Conservation (phyloP, 2,797 vertebrate species). For the Manis pentadactyla region DNA sequence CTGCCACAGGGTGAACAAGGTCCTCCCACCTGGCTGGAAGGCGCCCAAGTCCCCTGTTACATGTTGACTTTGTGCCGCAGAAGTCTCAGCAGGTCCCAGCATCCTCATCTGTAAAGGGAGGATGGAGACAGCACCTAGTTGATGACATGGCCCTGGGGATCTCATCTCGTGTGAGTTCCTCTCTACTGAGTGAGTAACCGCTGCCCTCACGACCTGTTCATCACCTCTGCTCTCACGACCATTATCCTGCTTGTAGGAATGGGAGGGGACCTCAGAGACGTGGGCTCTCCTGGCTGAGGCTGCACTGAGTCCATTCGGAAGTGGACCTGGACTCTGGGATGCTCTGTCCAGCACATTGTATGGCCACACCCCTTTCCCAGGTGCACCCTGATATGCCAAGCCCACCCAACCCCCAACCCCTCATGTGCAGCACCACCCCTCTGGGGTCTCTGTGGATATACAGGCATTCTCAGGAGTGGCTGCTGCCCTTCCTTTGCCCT, state of each 20-base stretch:
- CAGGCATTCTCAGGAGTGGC: not conserved
- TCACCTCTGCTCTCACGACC: too few species aligned
- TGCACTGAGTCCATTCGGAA: not conserved
- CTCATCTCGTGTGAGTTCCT: not conserved
- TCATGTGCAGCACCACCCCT: not conserved
- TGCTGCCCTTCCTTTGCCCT: not conserved
- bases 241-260: too few species aligned
- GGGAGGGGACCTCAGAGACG: not conserved
- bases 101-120: not conserved
- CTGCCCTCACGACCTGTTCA: too few species aligned
- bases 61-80: not conserved
- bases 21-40: not conserved
- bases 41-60: not conserved
- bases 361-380: not conserved
- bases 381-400: not conserved
- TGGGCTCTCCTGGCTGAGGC: not conserved
- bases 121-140: not conserved
- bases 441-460: not conserved
- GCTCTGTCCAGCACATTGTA: not conserved
- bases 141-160: not conserved
- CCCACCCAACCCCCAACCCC: too few species aligned
- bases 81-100: not conserved
- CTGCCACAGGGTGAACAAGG: not conserved
- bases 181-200: not conserved
- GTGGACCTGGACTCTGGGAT: not conserved